phyloP scores from a whole-genome alignment of 1,140 invertebrate species.

The Triops cancriformis region DNA sequence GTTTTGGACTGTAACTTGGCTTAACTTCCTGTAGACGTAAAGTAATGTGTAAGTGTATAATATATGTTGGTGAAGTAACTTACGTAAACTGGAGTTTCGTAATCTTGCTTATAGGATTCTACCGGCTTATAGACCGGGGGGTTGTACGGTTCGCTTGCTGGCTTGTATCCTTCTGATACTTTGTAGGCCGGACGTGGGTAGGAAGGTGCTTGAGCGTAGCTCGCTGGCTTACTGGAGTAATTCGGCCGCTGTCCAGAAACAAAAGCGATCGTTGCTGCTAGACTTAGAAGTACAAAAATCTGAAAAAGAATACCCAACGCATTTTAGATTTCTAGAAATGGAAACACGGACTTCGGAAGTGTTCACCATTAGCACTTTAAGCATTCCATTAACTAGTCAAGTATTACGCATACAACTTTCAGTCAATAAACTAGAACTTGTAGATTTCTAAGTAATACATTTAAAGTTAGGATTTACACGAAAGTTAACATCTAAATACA shows the following conservation, averaged over 20 bases:
- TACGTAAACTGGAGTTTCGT: not conserved
- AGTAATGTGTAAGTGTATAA: not conserved
- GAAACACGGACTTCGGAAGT: too few relatives aligned
- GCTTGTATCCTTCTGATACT: not conserved
- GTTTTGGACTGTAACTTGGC: not conserved
- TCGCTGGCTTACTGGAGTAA: not conserved
- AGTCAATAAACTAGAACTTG: too few relatives aligned
- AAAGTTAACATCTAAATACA: too few relatives aligned
- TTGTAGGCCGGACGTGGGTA: not conserved
- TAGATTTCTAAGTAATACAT: too few relatives aligned
- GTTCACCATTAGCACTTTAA: too few relatives aligned
- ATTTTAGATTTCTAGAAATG: too few relatives aligned
- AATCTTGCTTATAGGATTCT: not conserved
- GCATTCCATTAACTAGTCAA: too few relatives aligned
- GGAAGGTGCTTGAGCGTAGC: not conserved
- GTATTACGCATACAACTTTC: too few relatives aligned
- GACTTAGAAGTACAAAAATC: too few relatives aligned
- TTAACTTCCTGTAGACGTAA: not conserved
- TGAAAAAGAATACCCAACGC: too few relatives aligned
- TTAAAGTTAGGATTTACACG: too few relatives aligned
- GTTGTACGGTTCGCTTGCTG: not conserved
- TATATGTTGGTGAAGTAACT: not conserved
- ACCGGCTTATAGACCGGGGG: not conserved
- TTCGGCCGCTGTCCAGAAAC: not conserved
- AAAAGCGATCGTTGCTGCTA: not conserved